These are phyloP conservation scores for Erythrolamprus reginae DNA, from an alignment of 2,113 vertebrate genomes.

Conservation along the genomic window DNA sequence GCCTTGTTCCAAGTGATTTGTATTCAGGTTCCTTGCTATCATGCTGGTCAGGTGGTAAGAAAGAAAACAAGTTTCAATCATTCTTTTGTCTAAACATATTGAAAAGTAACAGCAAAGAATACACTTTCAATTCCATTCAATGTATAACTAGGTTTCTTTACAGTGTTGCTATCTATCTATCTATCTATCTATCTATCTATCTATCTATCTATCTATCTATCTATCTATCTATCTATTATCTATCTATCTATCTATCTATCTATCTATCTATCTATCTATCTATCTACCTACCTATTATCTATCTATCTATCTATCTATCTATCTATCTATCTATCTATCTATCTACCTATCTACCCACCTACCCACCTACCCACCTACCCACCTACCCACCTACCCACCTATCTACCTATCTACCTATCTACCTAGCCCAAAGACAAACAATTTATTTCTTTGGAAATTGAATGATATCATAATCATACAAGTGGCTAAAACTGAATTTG, in stretches of 20 bases:
- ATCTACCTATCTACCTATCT: background rate
- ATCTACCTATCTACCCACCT: too few species aligned
- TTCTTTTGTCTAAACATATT: background rate
- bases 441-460: background rate
- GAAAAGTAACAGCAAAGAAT: background rate
- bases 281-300: too few species aligned
- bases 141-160: background rate
- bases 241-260: too few species aligned
- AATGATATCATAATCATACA: background rate
- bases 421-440: background rate
- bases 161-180: background rate
- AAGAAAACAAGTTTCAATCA: background rate
- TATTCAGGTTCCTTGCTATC: background rate
- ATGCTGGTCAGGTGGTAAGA: background rate
- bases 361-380: too few species aligned
- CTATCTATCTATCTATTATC: background rate
- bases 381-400: background rate
- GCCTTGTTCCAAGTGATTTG: background rate
- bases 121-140: background rate
- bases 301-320: background rate
- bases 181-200: background rate
- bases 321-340: background rate
- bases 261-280: too few species aligned
- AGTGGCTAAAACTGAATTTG: background rate
- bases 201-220: too few species aligned